Base-by-base conservation (phyloP, 2,888 invertebrate genomes). In the Blastobasis adustella region DNA sequence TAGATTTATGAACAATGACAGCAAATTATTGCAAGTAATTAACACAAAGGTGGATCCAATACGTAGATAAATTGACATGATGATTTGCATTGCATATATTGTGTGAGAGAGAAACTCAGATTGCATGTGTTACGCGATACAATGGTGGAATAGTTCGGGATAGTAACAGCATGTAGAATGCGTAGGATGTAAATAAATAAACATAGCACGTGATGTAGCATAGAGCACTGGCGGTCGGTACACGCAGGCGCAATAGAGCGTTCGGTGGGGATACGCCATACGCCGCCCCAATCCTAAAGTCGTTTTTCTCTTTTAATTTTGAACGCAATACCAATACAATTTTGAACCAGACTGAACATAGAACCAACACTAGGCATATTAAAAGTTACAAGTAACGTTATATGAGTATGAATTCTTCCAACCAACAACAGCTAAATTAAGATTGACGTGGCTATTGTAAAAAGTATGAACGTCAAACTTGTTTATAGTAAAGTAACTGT, bases 121-220 rank as follows among this genome's bases (percentile, higher is more conserved):
- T 23, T 23, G 23, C 23, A 23, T 23, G 23, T 23, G 23, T 23
- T 23, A 23, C 23, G 23, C 23, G 23, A 23, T 23, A 23, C 23
- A 23, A 23, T 23, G 23, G 23, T 23, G 23, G 23, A 23, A 23
- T 23, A 23, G 3, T 23, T 23, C 23, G 23, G 23, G 23, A 23
- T 23, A 23, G 23, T 23, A 23, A 3, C 23, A 23, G 23, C 3
- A 1, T 23, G 23, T 23, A 23, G 23, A 23, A 23, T 23, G 23
- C 23, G 23, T 23, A 23, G 23, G 23, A 23, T 23, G 23, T 23
- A 23, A 23, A 23, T 74, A 74, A 77, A 79, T 76, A 75, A 74
- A 73, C 71, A 74, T 57, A 53, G 56, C 57, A 54, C 68, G 72
- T 68, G 73, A 49, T 46, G 47, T 51, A 50, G 46, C 50, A 49